phyloP scores from a whole-genome alignment of 2,888 invertebrate species.

The Drosophila cognata region DNA sequence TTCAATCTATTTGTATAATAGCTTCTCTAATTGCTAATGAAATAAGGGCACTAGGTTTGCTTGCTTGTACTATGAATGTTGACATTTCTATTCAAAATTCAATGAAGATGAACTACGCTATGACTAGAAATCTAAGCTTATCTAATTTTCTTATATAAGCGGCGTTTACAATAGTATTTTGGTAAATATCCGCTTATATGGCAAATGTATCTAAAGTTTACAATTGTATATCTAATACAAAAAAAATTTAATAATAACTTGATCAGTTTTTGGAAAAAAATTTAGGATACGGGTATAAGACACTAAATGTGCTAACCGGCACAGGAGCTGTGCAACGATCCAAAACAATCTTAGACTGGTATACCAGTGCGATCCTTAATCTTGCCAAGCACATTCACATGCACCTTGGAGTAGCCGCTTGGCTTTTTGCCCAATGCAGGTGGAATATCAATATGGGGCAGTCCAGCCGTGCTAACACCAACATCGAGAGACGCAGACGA shows the following conservation, averaged over 20 bases:
- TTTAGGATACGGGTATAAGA: slow-evolving; percentile 3
- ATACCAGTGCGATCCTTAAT: slow-evolving; percentile 85
- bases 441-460: slow-evolving; percentile 40
- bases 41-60: slow-evolving; percentile 16
- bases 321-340: neutral
- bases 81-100: neutral
- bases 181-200: slow-evolving; percentile 5
- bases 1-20: neutral
- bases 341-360: slow-evolving; percentile 79
- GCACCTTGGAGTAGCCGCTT: slow-evolving; percentile 84
- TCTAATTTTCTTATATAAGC: neutral
- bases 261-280: neutral
- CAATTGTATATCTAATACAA: slow-evolving; percentile 11
- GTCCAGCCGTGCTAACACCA: slow-evolving; percentile 38
- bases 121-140: slow-evolving; percentile 8
- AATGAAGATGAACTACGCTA: slow-evolving; percentile 6
- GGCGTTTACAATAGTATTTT: neutral
- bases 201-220: slow-evolving; percentile 14
- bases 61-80: slow-evolving; percentile 7
- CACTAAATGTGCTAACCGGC: slow-evolving; percentile 4
- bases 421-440: slow-evolving; percentile 68
- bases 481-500: slow-evolving; percentile 80
- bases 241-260: neutral
- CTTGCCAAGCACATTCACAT: slow-evolving; percentile 85
- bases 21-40: slow-evolving; percentile 8